Conservation (phyloP, 53 echinoderm and acorn worm species). For the Echinometra lucunter region DNA sequence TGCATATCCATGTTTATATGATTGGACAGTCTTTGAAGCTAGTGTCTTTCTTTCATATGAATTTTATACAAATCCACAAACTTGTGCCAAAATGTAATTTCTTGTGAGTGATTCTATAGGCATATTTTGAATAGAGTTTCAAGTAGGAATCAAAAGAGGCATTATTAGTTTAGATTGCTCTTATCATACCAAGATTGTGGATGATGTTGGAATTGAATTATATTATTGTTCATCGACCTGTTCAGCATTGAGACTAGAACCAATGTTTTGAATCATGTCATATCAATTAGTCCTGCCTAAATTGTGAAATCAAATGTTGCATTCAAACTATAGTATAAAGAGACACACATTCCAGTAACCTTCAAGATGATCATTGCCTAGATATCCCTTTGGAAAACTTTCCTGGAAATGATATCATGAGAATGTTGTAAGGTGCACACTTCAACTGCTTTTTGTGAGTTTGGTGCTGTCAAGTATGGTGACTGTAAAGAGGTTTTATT, state of each 20-base stretch:
- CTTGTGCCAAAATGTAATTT: not conserved
- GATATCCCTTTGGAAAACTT: not conserved
- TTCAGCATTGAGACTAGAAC: not conserved
- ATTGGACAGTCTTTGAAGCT: not conserved
- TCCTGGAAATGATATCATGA: not conserved
- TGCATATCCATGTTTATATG: not conserved
- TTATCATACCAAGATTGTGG: not conserved
- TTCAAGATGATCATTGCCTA: not conserved
- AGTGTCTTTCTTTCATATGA: not conserved
- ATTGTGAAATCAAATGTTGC: not conserved
- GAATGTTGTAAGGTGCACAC: not conserved
- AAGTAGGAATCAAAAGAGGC: not conserved
- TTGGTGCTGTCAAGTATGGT: too few relatives aligned
- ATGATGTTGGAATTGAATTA: not conserved
- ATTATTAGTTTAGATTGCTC: not conserved
- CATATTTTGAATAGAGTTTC: not conserved
- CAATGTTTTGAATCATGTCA: not conserved
- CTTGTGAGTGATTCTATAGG: not conserved
- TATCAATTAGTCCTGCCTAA: not conserved
- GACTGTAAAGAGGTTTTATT: too few relatives aligned
- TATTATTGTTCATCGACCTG: not conserved
- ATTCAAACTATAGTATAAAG: not conserved
- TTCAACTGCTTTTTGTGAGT: too few relatives aligned
- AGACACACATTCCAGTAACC: not conserved
- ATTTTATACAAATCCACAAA: not conserved